Percentiles rank a stretch among this genome's conserved stretches.
Evolutionary conservation across 2,888 invertebrate genomes (phyloP).

Genomic region (Phymatocera aterrima): DNA sequence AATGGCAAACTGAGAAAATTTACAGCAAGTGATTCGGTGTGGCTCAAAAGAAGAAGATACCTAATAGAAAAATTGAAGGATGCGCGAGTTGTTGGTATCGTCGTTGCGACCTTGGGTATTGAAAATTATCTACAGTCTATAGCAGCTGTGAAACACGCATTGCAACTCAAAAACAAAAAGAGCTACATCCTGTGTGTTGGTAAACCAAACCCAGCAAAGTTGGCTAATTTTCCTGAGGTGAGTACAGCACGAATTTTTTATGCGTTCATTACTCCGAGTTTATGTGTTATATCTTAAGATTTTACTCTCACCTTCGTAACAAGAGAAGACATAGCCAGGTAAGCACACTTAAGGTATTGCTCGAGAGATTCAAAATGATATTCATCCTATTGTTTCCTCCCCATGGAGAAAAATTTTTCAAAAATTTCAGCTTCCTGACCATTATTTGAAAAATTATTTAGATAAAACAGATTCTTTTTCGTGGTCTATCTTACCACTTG

Average conservation of each 20-base stretch:
- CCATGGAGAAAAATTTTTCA: too few species aligned
- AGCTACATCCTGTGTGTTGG: constrained; percentile 95
- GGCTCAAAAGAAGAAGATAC: constrained; percentile 88
- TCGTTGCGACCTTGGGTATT: constrained; percentile 94
- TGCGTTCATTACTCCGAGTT: neutral
- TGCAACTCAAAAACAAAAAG: constrained; percentile 88
- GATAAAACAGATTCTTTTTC: too few species aligned
- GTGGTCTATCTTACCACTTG: too few species aligned
- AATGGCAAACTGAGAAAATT: constrained; percentile 72
- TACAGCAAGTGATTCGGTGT: constrained; percentile 76
- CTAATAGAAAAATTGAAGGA: constrained; percentile 95
- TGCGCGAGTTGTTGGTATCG: constrained; percentile 89
- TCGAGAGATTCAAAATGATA: too few species aligned
- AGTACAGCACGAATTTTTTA: constrained; percentile 49
- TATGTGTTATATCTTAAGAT: too few species aligned
- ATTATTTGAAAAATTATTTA: too few species aligned
- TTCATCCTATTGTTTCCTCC: too few species aligned
- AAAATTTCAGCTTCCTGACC: too few species aligned
- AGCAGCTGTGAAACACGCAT: constrained; percentile 81
- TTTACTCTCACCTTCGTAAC: too few species aligned
- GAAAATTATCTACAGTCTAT: constrained; percentile 87
- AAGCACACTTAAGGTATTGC: too few species aligned
- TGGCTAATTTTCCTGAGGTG: constrained; percentile 95
- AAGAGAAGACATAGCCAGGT: too few species aligned
- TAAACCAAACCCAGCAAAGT: constrained; percentile 94